Percentiles rank a stretch among this genome's conserved stretches.
Evolutionary conservation across 53 echinoderm and acorn worm species (phyloP).

Genomic region (Temnopleurus reevesii): DNA sequence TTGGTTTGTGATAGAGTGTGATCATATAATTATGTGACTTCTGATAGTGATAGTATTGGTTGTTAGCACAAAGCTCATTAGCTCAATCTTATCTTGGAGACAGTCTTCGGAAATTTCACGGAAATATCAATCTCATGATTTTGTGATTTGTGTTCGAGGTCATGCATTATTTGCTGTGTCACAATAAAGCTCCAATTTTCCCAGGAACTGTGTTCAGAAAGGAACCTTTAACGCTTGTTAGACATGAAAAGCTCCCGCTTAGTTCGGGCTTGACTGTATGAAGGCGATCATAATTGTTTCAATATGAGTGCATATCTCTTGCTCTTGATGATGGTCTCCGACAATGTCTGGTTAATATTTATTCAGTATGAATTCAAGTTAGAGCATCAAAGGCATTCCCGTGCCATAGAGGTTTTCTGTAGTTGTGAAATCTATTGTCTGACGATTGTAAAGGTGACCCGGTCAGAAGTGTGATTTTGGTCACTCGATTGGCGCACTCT

Average conservation of each 20-base stretch:
- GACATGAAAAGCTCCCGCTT: constrained; percentile 1
- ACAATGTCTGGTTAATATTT: constrained; percentile 19
- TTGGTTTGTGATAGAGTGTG: too few species aligned
- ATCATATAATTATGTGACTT: too few species aligned
- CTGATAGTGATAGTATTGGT: too few species aligned
- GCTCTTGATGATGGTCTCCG: background rate
- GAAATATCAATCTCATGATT: too few species aligned
- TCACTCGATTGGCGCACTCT: constrained; percentile 33
- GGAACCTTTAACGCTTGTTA: background rate
- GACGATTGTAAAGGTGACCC: background rate
- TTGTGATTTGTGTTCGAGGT: too few species aligned
- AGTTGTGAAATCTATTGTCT: constrained; percentile 29
- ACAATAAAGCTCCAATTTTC: background rate
- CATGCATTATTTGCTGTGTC: too few species aligned
- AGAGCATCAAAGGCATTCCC: background rate
- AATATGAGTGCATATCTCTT: background rate
- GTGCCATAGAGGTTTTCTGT: background rate
- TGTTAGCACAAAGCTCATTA: too few species aligned
- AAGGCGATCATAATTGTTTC: background rate
- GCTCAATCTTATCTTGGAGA: too few species aligned
- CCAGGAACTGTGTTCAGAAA: background rate
- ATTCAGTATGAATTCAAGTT: background rate
- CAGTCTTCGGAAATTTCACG: too few species aligned
- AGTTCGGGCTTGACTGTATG: background rate
- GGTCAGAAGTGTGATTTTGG: constrained; percentile 39